A percentile compares a stretch with the other conserved stretches of the same genome.
These are phyloP conservation scores for Dasyornis broadbenti DNA, from an alignment of 2,113 vertebrate genomes.

Conservation along the genomic window DNA sequence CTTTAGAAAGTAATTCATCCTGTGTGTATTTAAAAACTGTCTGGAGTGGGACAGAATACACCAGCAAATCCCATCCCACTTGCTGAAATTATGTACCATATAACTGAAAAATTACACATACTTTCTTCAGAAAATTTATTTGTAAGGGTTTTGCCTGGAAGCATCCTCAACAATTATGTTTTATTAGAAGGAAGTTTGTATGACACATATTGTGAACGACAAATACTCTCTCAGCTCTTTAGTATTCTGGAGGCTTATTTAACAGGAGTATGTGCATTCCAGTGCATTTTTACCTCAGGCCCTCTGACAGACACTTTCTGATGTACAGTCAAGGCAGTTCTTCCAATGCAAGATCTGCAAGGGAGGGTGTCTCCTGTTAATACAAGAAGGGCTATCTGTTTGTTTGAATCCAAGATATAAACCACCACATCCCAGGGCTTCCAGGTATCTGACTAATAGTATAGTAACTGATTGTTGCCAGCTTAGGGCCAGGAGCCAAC, in stretches of 20 bases:
- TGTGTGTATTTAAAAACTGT: not conserved
- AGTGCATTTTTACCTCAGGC: not conserved
- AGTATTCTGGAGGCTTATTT: not conserved
- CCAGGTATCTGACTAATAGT: not conserved
- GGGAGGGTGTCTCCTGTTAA: not conserved
- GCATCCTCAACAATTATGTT: not conserved
- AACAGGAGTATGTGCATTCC: not conserved
- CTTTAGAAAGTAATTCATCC: not conserved
- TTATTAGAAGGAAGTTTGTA: not conserved
- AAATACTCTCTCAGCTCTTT: not conserved
- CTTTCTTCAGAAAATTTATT: not conserved
- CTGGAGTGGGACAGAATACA: not conserved
- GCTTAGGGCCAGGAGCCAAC: not conserved
- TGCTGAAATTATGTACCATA: not conserved
- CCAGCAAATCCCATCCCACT: not conserved
- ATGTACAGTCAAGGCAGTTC: not conserved
- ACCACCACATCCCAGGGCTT: not conserved
- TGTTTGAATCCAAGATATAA: not conserved
- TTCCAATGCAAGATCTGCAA: not conserved
- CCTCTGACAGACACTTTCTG: not conserved
- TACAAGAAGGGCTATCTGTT: not conserved
- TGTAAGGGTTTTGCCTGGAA: not conserved
- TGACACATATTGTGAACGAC: not conserved
- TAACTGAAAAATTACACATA: not conserved
- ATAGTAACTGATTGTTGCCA: not conserved